A percentile compares a stretch with the other conserved stretches of the same genome.
Evolutionary conservation across 2,797 vertebrate species (phyloP).

Genomic region (Sciurus carolinensis): DNA sequence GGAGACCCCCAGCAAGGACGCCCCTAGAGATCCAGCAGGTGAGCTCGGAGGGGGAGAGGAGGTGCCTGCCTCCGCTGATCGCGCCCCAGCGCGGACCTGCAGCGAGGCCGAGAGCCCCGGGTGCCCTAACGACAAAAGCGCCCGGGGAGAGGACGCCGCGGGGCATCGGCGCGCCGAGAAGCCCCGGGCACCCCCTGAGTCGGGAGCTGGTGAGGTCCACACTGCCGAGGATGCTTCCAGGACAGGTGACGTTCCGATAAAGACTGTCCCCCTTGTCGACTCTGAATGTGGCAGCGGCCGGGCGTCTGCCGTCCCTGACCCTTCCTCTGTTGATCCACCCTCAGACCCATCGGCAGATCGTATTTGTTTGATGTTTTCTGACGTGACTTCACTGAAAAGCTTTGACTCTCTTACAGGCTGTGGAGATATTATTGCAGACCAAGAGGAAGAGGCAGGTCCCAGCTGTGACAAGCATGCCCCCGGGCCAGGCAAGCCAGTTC

Average conservation of each 20-base stretch:
- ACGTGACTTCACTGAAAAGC: conserved; percentile 99
- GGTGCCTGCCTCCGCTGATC: conserved; percentile 66
- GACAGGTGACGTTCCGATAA: conserved; percentile 89
- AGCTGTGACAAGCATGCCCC: conserved; percentile 91
- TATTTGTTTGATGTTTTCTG: conserved; percentile 97
- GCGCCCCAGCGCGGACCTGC: conserved; percentile 72
- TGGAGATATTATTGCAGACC: conserved; percentile 99
- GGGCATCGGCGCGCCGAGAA: conserved; percentile 83
- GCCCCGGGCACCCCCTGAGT: conserved; percentile 76
- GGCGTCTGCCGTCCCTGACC: conserved; percentile 92
- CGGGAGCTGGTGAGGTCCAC: conserved; percentile 81
- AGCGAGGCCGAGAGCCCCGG: conserved; percentile 78
- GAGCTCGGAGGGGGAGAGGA: conserved; percentile 84
- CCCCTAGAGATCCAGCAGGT: conserved; percentile 85
- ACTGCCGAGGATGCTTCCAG: conserved; percentile 88
- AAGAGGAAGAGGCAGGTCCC: conserved; percentile 95
- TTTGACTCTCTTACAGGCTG: conserved; percentile 99
- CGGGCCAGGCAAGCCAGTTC: conserved; percentile 90
- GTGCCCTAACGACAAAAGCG: conserved; percentile 47
- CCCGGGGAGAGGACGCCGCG: conserved; percentile 75
- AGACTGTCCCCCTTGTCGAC: conserved; percentile 88
- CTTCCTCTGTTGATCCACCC: conserved; percentile 94
- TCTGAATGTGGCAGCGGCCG: conserved; percentile 90
- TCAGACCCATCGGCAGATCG: conserved; percentile 93
- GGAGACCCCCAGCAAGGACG: conserved; percentile 81